Conservation (phyloP, 1,140 invertebrate species). For the Helicoverpa zea region DNA sequence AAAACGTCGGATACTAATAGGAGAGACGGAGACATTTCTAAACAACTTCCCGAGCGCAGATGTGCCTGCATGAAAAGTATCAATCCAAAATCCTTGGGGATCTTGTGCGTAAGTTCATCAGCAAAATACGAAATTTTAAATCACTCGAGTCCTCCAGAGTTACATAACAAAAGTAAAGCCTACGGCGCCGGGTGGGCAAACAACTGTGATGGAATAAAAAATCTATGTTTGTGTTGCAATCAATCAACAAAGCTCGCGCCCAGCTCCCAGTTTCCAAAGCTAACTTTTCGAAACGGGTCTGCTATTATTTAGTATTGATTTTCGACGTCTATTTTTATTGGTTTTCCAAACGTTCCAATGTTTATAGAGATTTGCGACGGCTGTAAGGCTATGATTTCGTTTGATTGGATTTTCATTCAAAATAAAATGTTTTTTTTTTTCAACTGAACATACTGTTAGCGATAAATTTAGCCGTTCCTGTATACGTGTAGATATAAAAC, state of each 20-base stretch:
- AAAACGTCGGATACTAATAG: not conserved
- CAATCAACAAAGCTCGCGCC: conserved; percentile 76
- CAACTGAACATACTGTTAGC: conserved; percentile 4
- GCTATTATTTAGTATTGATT: conserved; percentile 79
- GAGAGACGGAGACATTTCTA: conserved; percentile 13
- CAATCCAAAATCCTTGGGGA: conserved; percentile 33
- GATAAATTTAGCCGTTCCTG: conserved; percentile 26
- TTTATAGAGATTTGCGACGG: conserved; percentile 73
- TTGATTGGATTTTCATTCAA: conserved; percentile 64
- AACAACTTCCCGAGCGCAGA: conserved; percentile 46
- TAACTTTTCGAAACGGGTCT: conserved; percentile 71
- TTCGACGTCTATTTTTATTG: conserved; percentile 69
- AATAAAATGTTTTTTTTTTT: conserved; percentile 50
- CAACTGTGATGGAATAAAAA: conserved; percentile 65
- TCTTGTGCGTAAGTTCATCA: conserved; percentile 38
- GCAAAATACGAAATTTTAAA: conserved; percentile 48
- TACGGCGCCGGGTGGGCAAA: conserved; percentile 59
- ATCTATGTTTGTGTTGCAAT: conserved; percentile 78
- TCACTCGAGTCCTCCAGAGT: conserved; percentile 42
- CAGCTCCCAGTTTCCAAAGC: conserved; percentile 66
- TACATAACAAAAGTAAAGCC: conserved; percentile 60
- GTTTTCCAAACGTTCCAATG: conserved; percentile 66
- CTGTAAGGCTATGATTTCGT: conserved; percentile 61
- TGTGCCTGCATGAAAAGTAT: conserved; percentile 36
- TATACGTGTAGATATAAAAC: conserved; percentile 36